Evolutionary conservation across 2,113 vertebrate genomes (phyloP).

Genomic region (Jacana jacana): DNA sequence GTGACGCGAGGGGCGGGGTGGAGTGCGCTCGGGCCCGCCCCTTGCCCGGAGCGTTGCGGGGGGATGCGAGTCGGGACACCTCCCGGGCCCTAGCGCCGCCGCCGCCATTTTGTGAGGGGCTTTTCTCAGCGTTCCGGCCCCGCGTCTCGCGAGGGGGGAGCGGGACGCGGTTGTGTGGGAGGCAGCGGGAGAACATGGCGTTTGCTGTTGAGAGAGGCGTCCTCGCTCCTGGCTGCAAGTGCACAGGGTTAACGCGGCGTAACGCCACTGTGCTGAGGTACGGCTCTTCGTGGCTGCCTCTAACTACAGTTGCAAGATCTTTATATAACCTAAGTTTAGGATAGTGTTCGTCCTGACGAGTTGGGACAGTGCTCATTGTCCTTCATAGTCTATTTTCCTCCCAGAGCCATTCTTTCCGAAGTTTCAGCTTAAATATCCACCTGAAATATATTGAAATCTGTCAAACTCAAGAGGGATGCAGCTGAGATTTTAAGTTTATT

Average conservation of each 20-base stretch:
- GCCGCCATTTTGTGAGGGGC: background rate
- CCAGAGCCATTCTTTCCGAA: background rate
- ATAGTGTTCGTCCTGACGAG: too few relatives aligned
- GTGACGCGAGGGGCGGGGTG: background rate
- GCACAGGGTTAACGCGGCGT: fast-evolving
- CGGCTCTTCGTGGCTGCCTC: background rate
- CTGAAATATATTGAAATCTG: background rate
- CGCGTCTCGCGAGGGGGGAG: fast-evolving
- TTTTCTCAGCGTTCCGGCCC: fast-evolving
- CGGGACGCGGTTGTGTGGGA: fast-evolving
- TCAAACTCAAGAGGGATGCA: background rate
- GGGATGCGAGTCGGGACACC: fast-evolving
- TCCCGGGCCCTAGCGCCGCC: background rate
- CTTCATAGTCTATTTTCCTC: background rate
- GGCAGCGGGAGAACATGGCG: fast-evolving
- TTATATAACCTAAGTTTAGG: fast-evolving
- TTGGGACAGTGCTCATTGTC: fast-evolving
- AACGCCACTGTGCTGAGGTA: fast-evolving
- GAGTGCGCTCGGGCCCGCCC: fast-evolving
- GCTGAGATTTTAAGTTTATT: background rate
- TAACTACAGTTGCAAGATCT: fast-evolving
- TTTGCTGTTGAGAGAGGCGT: fast-evolving
- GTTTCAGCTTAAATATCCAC: background rate
- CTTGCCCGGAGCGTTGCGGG: fast-evolving
- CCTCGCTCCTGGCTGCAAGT: fast-evolving